Conservation (phyloP, 1,140 invertebrate species). For the Nephila pilipes region DNA sequence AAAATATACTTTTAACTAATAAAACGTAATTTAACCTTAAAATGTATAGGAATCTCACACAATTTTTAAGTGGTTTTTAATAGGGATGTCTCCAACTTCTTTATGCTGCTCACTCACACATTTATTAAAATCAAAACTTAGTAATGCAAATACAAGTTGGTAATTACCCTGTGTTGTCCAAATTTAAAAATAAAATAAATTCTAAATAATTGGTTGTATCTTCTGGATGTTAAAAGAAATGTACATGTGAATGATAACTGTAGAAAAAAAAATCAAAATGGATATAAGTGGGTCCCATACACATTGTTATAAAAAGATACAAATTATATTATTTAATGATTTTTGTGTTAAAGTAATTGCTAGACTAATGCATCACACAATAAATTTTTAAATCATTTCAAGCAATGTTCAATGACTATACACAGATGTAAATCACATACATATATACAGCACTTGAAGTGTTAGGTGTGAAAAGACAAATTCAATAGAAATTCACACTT, state of each 20-base stretch:
- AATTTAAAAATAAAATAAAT: conserved; percentile 43
- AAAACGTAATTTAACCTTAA: neutral
- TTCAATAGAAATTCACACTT: neutral
- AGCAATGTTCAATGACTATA: neutral
- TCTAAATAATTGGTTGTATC: neutral
- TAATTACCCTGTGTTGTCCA: conserved; percentile 60
- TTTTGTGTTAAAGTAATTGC: neutral
- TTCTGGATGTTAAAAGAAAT: neutral
- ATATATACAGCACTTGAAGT: conserved; percentile 6
- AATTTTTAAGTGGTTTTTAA: neutral
- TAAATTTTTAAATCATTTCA: neutral
- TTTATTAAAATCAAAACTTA: neutral
- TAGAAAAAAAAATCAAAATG: neutral
- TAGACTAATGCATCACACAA: neutral
- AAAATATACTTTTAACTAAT: neutral
- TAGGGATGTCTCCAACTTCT: neutral
- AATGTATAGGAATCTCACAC: neutral
- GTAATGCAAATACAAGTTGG: neutral
- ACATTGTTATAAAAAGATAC: neutral
- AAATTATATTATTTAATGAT: neutral
- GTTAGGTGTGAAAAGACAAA: neutral
- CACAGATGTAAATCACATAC: conserved; percentile 13
- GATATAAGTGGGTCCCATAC: neutral
- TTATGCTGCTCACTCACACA: neutral
- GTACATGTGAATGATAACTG: neutral